Conservation (phyloP, 1,140 invertebrate genomes). For the Drosophila lini region DNA sequence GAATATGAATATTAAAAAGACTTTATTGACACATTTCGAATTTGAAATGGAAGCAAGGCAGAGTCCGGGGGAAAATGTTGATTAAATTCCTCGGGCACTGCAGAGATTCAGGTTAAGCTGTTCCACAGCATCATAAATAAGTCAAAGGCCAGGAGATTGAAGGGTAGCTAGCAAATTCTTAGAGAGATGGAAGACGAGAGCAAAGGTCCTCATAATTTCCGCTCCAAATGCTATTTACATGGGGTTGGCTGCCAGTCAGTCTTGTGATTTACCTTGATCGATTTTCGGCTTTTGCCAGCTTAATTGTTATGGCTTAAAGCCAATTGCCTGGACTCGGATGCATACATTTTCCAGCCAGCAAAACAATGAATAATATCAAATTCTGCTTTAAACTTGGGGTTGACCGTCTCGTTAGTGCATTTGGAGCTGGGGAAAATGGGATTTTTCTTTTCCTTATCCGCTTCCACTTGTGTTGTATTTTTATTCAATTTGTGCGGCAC, state of each 20-base stretch:
- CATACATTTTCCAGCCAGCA: constrained; percentile 9
- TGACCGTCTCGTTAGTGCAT: constrained; percentile 9
- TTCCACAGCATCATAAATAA: constrained; percentile 38
- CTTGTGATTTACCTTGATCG: constrained; percentile 14
- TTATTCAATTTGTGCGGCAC: constrained; percentile 54
- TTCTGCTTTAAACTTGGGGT: constrained; percentile 1
- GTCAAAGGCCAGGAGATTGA: constrained; percentile 36
- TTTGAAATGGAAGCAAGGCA: constrained; percentile 1
- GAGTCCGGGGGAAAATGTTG: background rate
- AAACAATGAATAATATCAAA: constrained; percentile 22
- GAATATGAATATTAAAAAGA: constrained; percentile 20
- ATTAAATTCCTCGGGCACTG: constrained; percentile 7
- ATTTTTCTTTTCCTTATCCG: constrained; percentile 32
- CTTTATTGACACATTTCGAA: constrained; percentile 36
- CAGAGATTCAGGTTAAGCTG: constrained; percentile 25
- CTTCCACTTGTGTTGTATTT: constrained; percentile 43
- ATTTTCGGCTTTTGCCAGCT: constrained; percentile 5
- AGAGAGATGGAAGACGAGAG: background rate
- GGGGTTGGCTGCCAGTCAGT: background rate
- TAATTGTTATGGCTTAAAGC: constrained; percentile 20
- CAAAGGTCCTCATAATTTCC: constrained; percentile 34
- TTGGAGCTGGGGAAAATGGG: constrained; percentile 19
- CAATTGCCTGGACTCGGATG: constrained; percentile 1
- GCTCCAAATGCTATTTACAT: constrained; percentile 3
- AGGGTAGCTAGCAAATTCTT: constrained; percentile 2